Evolutionary conservation across 2,113 vertebrate genomes (phyloP).

Genomic region (Tupaia chinensis): DNA sequence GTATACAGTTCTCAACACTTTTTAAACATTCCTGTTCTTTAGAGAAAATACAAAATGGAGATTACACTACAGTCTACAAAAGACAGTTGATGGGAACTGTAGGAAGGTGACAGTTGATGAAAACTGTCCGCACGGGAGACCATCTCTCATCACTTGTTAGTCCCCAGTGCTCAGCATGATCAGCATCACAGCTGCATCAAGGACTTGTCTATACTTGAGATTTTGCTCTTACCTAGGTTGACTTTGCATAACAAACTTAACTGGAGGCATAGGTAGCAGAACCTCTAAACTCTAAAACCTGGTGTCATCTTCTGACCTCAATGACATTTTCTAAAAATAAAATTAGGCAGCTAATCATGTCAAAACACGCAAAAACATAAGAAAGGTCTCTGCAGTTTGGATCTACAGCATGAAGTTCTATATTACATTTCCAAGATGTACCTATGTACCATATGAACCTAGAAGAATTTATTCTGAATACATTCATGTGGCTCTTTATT

Average conservation of each 20-base stretch:
- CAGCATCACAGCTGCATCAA: background rate
- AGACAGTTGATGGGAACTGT: background rate
- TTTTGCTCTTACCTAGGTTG: background rate
- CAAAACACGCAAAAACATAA: background rate
- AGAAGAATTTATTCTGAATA: background rate
- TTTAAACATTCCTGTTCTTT: background rate
- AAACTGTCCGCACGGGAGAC: rapidly evolving
- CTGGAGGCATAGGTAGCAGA: background rate
- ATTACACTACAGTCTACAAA: background rate
- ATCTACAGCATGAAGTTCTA: background rate
- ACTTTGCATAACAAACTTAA: background rate
- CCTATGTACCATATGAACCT: background rate
- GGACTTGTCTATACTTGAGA: background rate
- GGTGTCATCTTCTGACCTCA: background rate
- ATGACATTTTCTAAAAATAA: background rate
- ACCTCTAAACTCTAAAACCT: background rate
- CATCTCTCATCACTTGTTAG: background rate
- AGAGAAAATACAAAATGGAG: background rate
- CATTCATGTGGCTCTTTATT: background rate
- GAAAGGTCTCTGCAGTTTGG: background rate
- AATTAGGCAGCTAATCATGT: background rate
- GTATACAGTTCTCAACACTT: background rate
- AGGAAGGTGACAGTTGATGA: background rate
- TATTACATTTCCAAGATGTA: background rate
- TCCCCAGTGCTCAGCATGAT: background rate